Evolutionary conservation across 2,113 vertebrate species (phyloP), one percentile per base, ranked within the genome.

Genomic region (Ascaphus truei): DNA sequence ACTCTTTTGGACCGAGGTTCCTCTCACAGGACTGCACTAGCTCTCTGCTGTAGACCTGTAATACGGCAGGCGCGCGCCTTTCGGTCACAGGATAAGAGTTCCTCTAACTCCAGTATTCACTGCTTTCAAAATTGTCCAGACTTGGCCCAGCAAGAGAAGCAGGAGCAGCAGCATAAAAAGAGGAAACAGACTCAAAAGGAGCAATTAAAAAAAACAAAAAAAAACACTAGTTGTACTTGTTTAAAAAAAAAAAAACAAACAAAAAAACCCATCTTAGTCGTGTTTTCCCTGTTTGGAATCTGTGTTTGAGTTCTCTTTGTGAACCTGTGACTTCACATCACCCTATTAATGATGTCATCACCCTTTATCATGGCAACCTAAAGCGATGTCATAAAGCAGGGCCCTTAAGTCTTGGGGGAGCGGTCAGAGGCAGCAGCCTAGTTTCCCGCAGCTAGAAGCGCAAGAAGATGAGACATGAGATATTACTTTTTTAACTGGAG

Each of bases 1-100:
- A 76, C 79, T 89, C 80, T 80, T 85, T 79, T 80, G 86, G 88
- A 90, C 83, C 86, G 71, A 78, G 84, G 87, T 85, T 81, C 79
- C 81, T 83, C 72, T 76, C 74, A 80, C 81, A 86, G 84, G 82
- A 84, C 77, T 69, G 71, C 85, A 75, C 52, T 68, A 27, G 18
- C 52, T 43, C 29, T 73, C 75, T 80, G 80, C 79, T 79, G 76
- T 78, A 79, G 68, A 64, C 81, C 71, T 62, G 65, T 48, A 72
- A 85, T 83, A 83, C 76, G 77, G 82, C 86, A 85, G 88, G 85
- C 85, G 60, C 68, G 75, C 79, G 18, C 31, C 37, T 83, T 82
- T 78, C 81, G 76, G 79, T 79, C 57, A 20, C 48, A 71, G 61
- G 67, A 61, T 71, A 50, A 45, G 50, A 52, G 45, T 69, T 71